A percentile compares a stretch with the other conserved stretches of the same genome.
phyloP scores from a whole-genome alignment of 2,888 invertebrate species.

The Tenthredo distinguenda region DNA sequence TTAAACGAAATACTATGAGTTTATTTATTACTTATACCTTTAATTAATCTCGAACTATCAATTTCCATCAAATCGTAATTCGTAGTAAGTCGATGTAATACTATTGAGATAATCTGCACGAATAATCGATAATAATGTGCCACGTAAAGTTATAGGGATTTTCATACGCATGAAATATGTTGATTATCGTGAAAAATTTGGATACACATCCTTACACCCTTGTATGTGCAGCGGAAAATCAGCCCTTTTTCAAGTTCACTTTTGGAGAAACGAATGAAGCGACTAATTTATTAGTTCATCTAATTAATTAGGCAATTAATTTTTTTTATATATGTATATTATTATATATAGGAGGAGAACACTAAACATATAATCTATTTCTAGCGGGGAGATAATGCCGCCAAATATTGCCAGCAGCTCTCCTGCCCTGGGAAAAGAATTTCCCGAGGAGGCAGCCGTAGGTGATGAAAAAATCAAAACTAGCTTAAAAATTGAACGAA shows the following conservation, averaged over 20 bases:
- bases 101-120: not conserved
- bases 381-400: slow-evolving; percentile 53
- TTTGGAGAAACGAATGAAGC: not conserved
- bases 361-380: not conserved
- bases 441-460: slow-evolving; percentile 31
- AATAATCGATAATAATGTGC: not conserved
- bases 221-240: not conserved
- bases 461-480: not conserved
- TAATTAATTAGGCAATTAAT: not conserved
- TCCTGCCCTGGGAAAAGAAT: slow-evolving; percentile 30
- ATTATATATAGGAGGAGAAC: too few species aligned
- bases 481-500: slow-evolving; percentile 38
- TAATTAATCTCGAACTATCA: not conserved
- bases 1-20: too few species aligned
- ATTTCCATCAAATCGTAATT: not conserved
- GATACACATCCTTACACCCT: too few species aligned
- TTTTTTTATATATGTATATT: not conserved
- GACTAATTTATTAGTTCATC: not conserved
- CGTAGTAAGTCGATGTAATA: not conserved
- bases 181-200: not conserved
- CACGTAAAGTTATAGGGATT: too few species aligned
- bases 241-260: not conserved
- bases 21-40: too few species aligned
- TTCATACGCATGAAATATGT: not conserved
- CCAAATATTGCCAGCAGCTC: slow-evolving; percentile 55